These are phyloP conservation scores for Urocitellus parryii DNA, from an alignment of 2,113 vertebrate genomes.

Conservation along the genomic window DNA sequence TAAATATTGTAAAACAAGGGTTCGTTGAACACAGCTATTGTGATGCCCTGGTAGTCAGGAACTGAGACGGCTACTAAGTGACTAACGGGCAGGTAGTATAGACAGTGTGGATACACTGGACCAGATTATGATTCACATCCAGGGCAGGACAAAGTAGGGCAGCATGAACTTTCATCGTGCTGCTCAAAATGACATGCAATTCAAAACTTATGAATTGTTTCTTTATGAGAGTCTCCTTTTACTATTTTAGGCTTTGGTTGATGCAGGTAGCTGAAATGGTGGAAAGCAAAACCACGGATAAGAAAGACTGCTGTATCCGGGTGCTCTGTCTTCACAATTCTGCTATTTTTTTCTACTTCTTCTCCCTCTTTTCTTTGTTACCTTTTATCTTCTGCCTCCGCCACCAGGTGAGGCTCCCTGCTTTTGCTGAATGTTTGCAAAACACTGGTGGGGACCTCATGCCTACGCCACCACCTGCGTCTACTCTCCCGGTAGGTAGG, in stretches of 20 bases:
- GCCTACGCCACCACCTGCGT: not conserved
- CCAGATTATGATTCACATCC: not conserved
- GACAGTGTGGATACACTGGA: not conserved
- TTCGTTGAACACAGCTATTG: not conserved
- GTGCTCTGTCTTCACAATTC: not conserved
- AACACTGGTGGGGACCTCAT: not conserved
- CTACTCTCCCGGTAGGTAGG: rapidly evolving
- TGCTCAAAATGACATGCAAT: not conserved
- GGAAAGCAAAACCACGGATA: not conserved
- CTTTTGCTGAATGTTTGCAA: not conserved
- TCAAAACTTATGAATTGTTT: not conserved
- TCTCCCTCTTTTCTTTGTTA: not conserved
- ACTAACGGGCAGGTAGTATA: not conserved
- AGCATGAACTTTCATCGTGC: not conserved
- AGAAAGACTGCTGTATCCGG: not conserved
- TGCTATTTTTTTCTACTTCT: not conserved
- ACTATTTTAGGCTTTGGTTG: not conserved
- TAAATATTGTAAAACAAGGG: not conserved
- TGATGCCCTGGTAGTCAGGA: not conserved
- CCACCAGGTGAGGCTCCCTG: not conserved
- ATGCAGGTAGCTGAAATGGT: not conserved
- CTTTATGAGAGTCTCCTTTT: not conserved
- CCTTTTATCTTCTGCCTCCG: not conserved
- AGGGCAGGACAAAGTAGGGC: not conserved
- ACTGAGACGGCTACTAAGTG: not conserved